Conservation (phyloP, 2,888 invertebrate genomes). For the Toxonevra muliebris region DNA sequence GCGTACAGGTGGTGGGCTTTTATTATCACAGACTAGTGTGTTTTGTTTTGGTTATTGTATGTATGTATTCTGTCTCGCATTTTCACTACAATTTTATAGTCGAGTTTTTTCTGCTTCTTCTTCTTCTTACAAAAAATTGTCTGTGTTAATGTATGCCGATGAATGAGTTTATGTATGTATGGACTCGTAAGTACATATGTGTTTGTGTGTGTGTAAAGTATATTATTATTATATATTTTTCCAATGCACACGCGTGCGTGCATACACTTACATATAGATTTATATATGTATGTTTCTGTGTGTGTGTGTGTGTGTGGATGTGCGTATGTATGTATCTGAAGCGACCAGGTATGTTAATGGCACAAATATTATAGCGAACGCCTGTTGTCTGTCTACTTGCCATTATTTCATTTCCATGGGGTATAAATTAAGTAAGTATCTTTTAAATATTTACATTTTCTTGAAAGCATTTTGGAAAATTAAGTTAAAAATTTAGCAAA, state of each 20-base stretch:
- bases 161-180: background rate
- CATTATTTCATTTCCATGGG: conserved; percentile 26
- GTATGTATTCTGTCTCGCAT: background rate
- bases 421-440: conserved; percentile 26
- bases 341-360: conserved; percentile 27
- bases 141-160: conserved; percentile 3
- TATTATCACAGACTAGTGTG: conserved; percentile 27
- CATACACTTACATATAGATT: background rate
- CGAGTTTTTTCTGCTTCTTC: conserved; percentile 14
- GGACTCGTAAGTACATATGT: background rate
- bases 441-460: too few relatives aligned
- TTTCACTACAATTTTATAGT: conserved; percentile 16
- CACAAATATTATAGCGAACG: conserved; percentile 27
- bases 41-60: conserved; percentile 1
- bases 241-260: background rate
- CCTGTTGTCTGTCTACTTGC: conserved; percentile 8
- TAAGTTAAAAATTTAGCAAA: too few relatives aligned
- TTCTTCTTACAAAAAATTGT: conserved; percentile 7
- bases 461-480: too few relatives aligned
- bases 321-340: background rate
- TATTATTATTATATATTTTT: background rate
- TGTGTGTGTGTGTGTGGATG: background rate
- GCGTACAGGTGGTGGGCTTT: conserved; percentile 33
- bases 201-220: background rate
- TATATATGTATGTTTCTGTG: background rate